A percentile compares a stretch with the other conserved stretches of the same genome.
phyloP scores from a whole-genome alignment of 2,797 vertebrate genomes.

The Eupleurogrammus muticus region DNA sequence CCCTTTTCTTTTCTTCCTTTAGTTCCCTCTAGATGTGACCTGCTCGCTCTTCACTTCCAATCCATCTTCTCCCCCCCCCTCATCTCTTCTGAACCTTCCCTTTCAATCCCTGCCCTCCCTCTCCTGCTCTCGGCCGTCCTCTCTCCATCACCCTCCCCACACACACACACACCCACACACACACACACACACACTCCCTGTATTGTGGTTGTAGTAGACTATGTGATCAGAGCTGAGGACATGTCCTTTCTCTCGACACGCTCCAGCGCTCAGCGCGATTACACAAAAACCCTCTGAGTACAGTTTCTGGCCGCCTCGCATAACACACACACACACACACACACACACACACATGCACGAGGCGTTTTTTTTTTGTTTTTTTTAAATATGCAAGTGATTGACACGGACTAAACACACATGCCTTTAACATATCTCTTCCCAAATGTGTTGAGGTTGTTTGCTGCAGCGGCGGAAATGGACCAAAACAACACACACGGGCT shows the following conservation, averaged over 20 bases:
- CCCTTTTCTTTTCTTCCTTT: too few species aligned
- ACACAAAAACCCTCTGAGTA: conserved; percentile 79
- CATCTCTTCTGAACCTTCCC: conserved; percentile 40
- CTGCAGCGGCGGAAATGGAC: conserved; percentile 30
- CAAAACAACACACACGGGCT: conserved; percentile 15
- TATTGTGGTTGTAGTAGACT: conserved; percentile 71
- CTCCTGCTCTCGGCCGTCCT: conserved; percentile 34
- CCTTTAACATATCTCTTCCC: conserved; percentile 48
- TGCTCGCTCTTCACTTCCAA: conserved; percentile 33
- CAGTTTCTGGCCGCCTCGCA: conserved; percentile 46
- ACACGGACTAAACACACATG: conserved; percentile 57
- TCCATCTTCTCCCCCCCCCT: conserved; percentile 50
- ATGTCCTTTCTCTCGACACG: conserved; percentile 80
- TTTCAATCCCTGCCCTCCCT: conserved; percentile 30
- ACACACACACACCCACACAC: too few species aligned
- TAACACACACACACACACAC: conserved; percentile 35
- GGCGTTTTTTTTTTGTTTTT: too few species aligned
- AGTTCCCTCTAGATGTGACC: conserved; percentile 37
- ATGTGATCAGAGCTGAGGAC: conserved; percentile 80
- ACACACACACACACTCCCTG: too few species aligned
- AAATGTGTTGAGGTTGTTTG: conserved; percentile 58
- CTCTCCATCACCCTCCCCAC: conserved; percentile 52
- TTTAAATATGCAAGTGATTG: conserved; percentile 63
- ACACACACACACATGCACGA: too few species aligned
- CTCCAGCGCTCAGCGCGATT: conserved; percentile 78